Evolutionary conservation across 2,888 invertebrate genomes (phyloP).

Genomic region (Rhaphigaster nebulosa): DNA sequence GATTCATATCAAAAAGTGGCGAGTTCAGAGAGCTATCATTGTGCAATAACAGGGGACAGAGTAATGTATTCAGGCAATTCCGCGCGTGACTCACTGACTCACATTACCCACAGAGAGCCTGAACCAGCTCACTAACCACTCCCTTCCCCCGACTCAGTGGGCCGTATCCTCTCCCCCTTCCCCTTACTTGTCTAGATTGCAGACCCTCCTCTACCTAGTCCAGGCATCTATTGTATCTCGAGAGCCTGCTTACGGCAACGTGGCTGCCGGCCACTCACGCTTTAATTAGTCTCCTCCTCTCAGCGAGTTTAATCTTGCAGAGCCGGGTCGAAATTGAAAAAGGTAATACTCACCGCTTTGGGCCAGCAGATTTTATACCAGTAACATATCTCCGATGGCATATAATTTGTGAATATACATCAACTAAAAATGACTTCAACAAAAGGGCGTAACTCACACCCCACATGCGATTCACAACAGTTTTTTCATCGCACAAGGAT

Average conservation of each 20-base stretch:
- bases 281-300: neutral
- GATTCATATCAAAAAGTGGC: neutral
- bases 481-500: neutral
- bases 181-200: neutral
- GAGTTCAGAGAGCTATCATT: neutral
- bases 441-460: neutral
- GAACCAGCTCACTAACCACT: neutral
- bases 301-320: neutral
- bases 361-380: neutral
- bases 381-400: neutral
- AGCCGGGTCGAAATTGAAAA: neutral
- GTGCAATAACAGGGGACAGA: neutral
- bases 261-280: neutral
- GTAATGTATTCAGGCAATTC: neutral
- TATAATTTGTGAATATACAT: neutral
- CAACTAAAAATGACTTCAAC: neutral
- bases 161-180: neutral
- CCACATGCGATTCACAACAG: neutral
- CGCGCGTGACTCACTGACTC: neutral
- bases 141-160: neutral
- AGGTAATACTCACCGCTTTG: neutral
- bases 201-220: neutral
- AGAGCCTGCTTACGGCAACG: neutral
- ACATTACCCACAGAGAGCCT: neutral
- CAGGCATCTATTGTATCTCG: constrained; percentile 3